phyloP scores from a whole-genome alignment of 2,113 vertebrate species.

The Nothoprocta perdicaria region DNA sequence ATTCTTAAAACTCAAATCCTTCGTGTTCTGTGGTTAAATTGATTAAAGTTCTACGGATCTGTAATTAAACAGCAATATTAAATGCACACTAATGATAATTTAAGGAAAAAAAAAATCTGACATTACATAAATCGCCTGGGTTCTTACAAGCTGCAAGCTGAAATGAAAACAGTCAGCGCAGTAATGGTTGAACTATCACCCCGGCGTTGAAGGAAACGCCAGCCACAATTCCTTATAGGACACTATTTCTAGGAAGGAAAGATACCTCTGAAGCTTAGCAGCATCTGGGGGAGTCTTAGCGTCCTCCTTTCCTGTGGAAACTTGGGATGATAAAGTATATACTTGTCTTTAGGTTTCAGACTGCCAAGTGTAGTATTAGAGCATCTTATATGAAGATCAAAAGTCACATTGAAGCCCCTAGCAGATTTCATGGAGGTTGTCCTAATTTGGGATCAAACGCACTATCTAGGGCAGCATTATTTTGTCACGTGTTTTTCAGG shows the following conservation, averaged over 20 bases:
- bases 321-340: background rate
- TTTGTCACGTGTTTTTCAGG: background rate
- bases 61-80: constrained; percentile 24
- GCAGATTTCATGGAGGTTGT: background rate
- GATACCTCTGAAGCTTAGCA: background rate
- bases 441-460: background rate
- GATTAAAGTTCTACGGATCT: background rate
- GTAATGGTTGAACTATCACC: background rate
- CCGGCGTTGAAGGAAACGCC: background rate
- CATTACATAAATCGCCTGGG: background rate
- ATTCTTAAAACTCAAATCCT: background rate
- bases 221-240: background rate
- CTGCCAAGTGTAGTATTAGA: background rate
- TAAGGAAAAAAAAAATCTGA: background rate
- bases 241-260: background rate
- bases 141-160: background rate
- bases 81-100: background rate
- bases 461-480: background rate
- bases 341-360: background rate
- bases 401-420: background rate
- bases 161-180: background rate
- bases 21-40: background rate
- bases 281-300: background rate
- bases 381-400: background rate
- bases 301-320: background rate